These are phyloP conservation scores for Acanthochromis polyacanthus DNA, from an alignment of 2,113 vertebrate genomes.

Conservation along the genomic window DNA sequence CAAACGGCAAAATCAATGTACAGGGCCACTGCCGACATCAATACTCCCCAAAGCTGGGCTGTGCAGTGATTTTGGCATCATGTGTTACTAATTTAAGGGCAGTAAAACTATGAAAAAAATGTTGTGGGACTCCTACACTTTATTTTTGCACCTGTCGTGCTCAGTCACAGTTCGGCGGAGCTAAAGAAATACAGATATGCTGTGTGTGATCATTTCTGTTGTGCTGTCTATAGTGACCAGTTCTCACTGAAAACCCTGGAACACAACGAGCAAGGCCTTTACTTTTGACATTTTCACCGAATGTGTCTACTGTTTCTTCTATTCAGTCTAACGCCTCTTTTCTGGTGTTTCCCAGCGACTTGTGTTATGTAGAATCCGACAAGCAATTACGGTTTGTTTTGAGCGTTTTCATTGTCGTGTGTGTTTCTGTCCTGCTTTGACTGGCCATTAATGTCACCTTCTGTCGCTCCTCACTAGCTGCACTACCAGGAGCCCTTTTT, in stretches of 20 bases:
- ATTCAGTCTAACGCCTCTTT: neutral
- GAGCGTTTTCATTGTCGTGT: neutral
- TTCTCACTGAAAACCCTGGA: too few relatives aligned
- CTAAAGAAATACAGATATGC: too few relatives aligned
- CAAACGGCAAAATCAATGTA: slow-evolving; percentile 5
- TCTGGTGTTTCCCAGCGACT: neutral
- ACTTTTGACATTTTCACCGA: too few relatives aligned
- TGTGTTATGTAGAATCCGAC: slow-evolving; percentile 13
- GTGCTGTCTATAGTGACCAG: too few relatives aligned
- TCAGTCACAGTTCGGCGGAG: too few relatives aligned
- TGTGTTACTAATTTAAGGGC: neutral
- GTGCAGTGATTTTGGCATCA: neutral
- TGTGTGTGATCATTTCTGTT: too few relatives aligned
- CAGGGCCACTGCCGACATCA: neutral
- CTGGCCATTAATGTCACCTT: slow-evolving; percentile 26
- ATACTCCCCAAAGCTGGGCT: neutral
- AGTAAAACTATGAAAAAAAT: neutral
- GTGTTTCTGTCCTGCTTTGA: neutral
- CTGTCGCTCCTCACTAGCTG: neutral
- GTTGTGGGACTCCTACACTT: neutral
- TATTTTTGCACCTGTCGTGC: neutral
- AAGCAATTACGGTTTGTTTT: slow-evolving; percentile 16
- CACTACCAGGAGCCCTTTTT: slow-evolving; percentile 22
- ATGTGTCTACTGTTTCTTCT: neutral
- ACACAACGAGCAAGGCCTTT: too few relatives aligned